A percentile compares a stretch with the other conserved stretches of the same genome.
These are phyloP conservation scores for Platichthys stellatus DNA, from an alignment of 2,113 vertebrate species.

Conservation along the genomic window DNA sequence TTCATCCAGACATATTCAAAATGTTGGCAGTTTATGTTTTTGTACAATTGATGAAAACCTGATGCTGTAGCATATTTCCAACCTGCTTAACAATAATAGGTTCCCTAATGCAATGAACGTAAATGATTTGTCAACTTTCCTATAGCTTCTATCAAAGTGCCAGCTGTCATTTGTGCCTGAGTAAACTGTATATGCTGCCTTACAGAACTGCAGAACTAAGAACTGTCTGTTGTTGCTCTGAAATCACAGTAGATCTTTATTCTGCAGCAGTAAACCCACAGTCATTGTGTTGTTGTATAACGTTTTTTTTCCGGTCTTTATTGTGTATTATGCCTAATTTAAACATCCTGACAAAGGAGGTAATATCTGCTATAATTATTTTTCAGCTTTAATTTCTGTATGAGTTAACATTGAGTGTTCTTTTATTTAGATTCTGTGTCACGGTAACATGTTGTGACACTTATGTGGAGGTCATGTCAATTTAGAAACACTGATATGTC, in stretches of 20 bases:
- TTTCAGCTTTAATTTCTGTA: conserved; percentile 49
- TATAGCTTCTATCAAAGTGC: conserved; percentile 10
- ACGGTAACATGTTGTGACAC: background rate
- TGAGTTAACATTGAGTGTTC: conserved; percentile 8
- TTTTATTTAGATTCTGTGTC: conserved; percentile 11
- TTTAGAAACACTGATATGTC: background rate
- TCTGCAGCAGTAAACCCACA: conserved; percentile 17
- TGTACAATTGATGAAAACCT: background rate
- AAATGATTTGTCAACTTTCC: background rate
- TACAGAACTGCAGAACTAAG: background rate
- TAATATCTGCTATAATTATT: conserved; percentile 21
- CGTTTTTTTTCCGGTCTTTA: conserved; percentile 8
- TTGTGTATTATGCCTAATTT: conserved; percentile 27
- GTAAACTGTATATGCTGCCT: conserved; percentile 14
- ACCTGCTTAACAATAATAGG: background rate
- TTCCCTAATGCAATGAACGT: background rate
- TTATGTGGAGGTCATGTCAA: background rate
- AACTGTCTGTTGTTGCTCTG: background rate
- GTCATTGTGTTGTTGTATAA: background rate
- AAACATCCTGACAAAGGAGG: conserved; percentile 15
- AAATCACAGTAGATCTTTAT: too few relatives aligned
- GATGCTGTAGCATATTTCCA: conserved; percentile 13
- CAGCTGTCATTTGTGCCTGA: background rate
- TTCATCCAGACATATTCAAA: background rate
- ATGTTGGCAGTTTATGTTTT: conserved; percentile 7